A percentile compares a stretch with the other conserved stretches of the same genome.
Evolutionary conservation across 92 coral and sea anemone species (phyloP).

Genomic region (Heliopora coerulea): DNA sequence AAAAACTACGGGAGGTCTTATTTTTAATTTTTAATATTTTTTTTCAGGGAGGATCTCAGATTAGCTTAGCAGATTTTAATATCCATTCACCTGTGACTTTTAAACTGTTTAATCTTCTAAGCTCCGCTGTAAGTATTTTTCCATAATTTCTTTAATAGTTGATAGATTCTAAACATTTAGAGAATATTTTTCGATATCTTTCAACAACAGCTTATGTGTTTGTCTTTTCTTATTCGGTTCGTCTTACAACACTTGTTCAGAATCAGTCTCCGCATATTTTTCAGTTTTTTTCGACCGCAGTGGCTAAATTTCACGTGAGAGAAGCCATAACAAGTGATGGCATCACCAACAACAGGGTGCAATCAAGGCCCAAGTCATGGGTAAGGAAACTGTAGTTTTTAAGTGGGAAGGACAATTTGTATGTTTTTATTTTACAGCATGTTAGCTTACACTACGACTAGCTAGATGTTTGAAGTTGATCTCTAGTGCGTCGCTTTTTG

Average conservation of each 20-base stretch:
- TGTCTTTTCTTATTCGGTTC: no score
- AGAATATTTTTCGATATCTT: background rate
- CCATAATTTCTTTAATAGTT: no score
- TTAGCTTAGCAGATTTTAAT: conserved; percentile 86
- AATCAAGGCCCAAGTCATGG: conserved; percentile 89
- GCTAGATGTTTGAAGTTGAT: no score
- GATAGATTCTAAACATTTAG: background rate
- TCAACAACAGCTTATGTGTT: no score
- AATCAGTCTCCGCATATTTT: no score
- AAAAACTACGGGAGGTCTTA: background rate
- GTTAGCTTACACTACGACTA: no score
- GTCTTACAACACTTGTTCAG: no score
- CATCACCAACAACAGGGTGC: conserved; percentile 41
- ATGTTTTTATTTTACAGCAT: no score
- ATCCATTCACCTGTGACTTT: conserved; percentile 75
- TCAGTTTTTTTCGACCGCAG: conserved; percentile 70
- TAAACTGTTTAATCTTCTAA: conserved; percentile 86
- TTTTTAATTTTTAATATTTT: background rate
- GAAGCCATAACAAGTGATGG: background rate
- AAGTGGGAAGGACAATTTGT: no score
- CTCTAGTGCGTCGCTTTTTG: no score
- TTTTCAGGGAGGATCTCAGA: conserved; percentile 81
- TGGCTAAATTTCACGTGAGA: conserved; percentile 54
- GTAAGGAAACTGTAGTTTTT: no score
- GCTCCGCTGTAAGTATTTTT: conserved; percentile 70